Base-by-base conservation (phyloP, 2,888 invertebrate species). In the Parascotia fuliginaria region DNA sequence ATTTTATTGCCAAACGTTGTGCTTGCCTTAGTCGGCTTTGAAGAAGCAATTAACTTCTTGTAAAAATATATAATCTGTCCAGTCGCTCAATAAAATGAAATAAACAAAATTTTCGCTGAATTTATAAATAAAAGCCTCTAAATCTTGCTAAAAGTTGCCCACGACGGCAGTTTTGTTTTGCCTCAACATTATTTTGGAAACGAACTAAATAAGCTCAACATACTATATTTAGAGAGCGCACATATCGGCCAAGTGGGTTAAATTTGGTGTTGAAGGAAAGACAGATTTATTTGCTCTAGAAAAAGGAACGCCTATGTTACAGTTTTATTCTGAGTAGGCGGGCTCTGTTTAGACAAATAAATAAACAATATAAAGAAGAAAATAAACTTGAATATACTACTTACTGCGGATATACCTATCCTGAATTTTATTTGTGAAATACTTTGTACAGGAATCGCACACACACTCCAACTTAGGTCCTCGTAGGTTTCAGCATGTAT, bases 101-200 rank as follows among this genome's bases (percentile, higher is more conserved):
- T 75, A 68, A 61, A 64, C 64, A 66, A 74, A 73, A 77, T 79
- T 73, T 74, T 59, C 73, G 71, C 69, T 54, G 70, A 72, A 72
- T 77, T 76, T 70, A 50, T 68, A 74, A 76, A 73, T 77, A 75
- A 81, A 82, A 73, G 76, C 55, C 73, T 37, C 80, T 83, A 83
- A 83, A 82, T 84, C 79, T 76, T 56, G 39, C 43, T 42, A 52
- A 54, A 66, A 63, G 76, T 75, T 77, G 74, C 75, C 73, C 73
- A 60, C 62, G 61, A 50, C 50, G 12, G 48, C 63, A 54, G 55
- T 53, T 61, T 29, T 60, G 55, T 58, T 50, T 53, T 0, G 41
- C 47, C 37, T 42, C 42, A 53, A 64, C 62, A 65, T 59, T 43
- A 46, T 37, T 60, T 48, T 15, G 27, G 37, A 43, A 31, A 48